Evolutionary conservation across 2,888 invertebrate genomes (phyloP).

Genomic region (Eristalinus sepulchralis): DNA sequence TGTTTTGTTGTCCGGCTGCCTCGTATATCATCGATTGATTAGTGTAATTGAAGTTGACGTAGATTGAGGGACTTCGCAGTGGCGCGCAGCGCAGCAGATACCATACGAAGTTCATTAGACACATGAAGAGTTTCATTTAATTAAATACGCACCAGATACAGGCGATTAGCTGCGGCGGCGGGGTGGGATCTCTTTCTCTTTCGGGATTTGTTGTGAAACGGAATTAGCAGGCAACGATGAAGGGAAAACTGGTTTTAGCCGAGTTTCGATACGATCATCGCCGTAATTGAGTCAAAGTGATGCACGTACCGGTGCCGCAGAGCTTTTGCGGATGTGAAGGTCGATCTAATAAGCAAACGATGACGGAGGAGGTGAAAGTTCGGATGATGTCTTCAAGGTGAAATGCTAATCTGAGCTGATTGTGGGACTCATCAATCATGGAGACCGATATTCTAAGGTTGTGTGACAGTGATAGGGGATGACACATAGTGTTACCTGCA

Average conservation of each 20-base stretch:
- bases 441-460: background rate
- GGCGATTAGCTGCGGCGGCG: background rate
- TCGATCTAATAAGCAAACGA: background rate
- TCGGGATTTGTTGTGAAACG: slow-evolving; percentile 5
- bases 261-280: background rate
- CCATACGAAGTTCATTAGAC: slow-evolving; percentile 25
- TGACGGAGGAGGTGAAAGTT: background rate
- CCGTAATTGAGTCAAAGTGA: slow-evolving; percentile 1
- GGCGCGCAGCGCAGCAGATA: slow-evolving; percentile 11
- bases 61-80: slow-evolving; percentile 37
- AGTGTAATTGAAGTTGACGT: slow-evolving; percentile 52
- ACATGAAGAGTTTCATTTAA: slow-evolving; percentile 15
- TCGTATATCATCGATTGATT: slow-evolving; percentile 44
- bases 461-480: no score
- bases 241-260: background rate
- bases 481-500: no score
- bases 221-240: background rate
- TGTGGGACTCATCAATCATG: background rate
- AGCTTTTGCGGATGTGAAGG: background rate
- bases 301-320: background rate
- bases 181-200: background rate
- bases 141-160: slow-evolving; percentile 4
- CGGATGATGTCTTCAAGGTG: background rate
- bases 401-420: background rate
- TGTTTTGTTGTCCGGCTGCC: slow-evolving; percentile 6